These are phyloP conservation scores for Diadumene lineata DNA, from an alignment of 92 coral and sea anemone genomes.

Conservation along the genomic window DNA sequence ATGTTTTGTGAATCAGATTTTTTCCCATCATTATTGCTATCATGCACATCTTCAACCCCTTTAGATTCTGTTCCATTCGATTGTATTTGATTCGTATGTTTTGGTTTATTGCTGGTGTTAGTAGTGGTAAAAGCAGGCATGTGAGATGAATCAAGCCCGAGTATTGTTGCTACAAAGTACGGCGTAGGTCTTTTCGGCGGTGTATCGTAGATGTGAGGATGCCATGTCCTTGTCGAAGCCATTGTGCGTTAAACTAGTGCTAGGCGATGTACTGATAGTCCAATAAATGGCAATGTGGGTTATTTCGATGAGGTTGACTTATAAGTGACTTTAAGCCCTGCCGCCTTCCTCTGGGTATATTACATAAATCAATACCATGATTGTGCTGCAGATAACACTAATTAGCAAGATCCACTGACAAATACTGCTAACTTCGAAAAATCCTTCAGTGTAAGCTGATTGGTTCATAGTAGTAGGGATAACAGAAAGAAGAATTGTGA, in stretches of 20 bases:
- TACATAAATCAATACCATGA: slow-evolving; percentile 99
- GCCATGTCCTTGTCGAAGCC: slow-evolving; percentile 88
- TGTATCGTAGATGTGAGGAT: slow-evolving; percentile 85
- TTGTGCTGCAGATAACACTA: slow-evolving; percentile 99
- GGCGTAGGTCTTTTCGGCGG: slow-evolving; percentile 95
- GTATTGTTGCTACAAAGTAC: slow-evolving; percentile 91
- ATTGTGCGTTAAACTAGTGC: background rate
- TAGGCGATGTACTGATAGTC: background rate
- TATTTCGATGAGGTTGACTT: slow-evolving; percentile 62
- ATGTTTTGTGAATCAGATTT: slow-evolving; percentile 27
- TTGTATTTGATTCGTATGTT: slow-evolving; percentile 1
- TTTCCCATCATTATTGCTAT: slow-evolving; percentile 28
- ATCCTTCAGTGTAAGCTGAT: slow-evolving; percentile 46
- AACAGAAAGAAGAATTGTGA: slow-evolving; percentile 27
- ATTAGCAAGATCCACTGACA: slow-evolving; percentile 99
- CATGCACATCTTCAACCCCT: slow-evolving; percentile 3
- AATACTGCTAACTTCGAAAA: slow-evolving; percentile 66
- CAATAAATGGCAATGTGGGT: slow-evolving; percentile 14
- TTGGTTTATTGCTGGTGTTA: slow-evolving; percentile 23
- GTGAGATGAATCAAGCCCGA: slow-evolving; percentile 80
- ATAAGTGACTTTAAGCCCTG: slow-evolving; percentile 65
- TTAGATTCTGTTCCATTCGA: slow-evolving; percentile 22
- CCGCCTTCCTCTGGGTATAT: slow-evolving; percentile 93
- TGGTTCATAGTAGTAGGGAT: slow-evolving; percentile 41
- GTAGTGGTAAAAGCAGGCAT: slow-evolving; percentile 43